Percentiles rank a stretch among this genome's conserved stretches.
Conservation (phyloP, 2,113 vertebrate genomes). For the Aspiorhynchus laticeps region DNA sequence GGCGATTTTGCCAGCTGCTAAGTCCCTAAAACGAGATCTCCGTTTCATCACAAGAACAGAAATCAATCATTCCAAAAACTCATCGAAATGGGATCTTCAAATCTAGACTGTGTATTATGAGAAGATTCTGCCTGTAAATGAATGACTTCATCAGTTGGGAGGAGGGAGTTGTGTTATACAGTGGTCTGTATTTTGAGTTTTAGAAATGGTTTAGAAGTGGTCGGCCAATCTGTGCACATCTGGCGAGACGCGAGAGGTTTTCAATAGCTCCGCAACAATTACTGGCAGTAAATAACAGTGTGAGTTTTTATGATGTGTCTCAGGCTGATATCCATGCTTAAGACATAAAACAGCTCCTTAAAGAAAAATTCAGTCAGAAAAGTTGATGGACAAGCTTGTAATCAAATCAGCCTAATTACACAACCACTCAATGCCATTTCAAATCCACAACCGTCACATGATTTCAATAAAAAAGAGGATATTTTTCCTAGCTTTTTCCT, state of each 20-base stretch:
- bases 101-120: background rate
- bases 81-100: background rate
- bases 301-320: conserved; percentile 40
- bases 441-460: background rate
- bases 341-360: conserved; percentile 31
- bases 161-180: conserved; percentile 10
- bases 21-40: background rate
- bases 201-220: background rate
- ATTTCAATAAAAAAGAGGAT: background rate
- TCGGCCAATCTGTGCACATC: background rate
- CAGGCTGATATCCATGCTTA: conserved; percentile 36
- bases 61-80: background rate
- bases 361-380: background rate
- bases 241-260: conserved; percentile 25
- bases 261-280: conserved; percentile 31
- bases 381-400: conserved; percentile 23
- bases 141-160: conserved; percentile 12
- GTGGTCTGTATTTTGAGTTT: conserved; percentile 7
- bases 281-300: conserved; percentile 35
- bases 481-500: background rate
- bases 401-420: conserved; percentile 19
- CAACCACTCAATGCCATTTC: background rate
- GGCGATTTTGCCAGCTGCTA: too few species aligned
- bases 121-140: conserved; percentile 2
- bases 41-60: conserved; percentile 26